phyloP scores from a whole-genome alignment of 2,113 vertebrate genomes.

The Cyanistes caeruleus region DNA sequence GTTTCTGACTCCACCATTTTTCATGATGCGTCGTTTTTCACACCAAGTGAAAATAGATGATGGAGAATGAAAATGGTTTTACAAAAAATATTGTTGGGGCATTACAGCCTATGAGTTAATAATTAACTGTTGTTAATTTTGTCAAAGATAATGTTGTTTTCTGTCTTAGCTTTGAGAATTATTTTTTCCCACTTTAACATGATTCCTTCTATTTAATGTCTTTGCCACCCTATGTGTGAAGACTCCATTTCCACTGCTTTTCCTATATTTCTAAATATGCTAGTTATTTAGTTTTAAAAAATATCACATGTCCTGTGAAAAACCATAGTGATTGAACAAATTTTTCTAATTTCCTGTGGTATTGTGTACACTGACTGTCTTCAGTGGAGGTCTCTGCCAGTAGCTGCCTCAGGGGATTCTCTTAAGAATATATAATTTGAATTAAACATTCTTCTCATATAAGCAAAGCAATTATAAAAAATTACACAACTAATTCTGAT shows the following conservation, averaged over 20 bases:
- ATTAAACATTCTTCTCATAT: neutral
- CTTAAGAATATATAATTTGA: neutral
- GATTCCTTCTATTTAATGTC: neutral
- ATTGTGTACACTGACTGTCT: neutral
- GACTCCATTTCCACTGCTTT: neutral
- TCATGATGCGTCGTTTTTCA: neutral
- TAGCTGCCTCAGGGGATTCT: neutral
- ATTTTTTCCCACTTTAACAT: neutral
- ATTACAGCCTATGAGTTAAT: neutral
- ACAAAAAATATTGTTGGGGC: neutral
- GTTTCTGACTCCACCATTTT: neutral
- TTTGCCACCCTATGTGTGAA: neutral
- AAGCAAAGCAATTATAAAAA: slow-evolving; percentile 16
- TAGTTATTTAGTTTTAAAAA: neutral
- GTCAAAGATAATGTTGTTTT: neutral
- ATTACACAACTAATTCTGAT: neutral
- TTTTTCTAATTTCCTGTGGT: neutral
- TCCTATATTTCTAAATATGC: neutral
- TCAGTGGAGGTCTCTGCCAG: neutral
- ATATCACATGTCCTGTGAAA: neutral
- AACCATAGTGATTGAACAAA: neutral
- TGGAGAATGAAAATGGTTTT: neutral
- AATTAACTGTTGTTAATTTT: neutral
- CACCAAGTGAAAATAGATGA: neutral
- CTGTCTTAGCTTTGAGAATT: neutral